Evolutionary conservation across 2,888 invertebrate species (phyloP), one percentile per base, ranked within the genome.

Genomic region (Ethmia dodecea): DNA sequence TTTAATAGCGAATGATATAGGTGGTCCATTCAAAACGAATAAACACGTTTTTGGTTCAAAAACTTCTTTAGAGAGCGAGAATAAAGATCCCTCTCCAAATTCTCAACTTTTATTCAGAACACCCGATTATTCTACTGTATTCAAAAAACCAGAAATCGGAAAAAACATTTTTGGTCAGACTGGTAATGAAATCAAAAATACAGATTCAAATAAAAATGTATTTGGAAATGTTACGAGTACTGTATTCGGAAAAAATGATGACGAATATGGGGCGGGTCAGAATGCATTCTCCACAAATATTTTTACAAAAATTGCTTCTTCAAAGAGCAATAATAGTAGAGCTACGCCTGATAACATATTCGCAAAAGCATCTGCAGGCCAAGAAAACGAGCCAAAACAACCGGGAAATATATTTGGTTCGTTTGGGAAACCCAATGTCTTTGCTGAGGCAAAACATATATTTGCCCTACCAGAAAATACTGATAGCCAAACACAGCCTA

Each of bases 331-430:
- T n/a, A n/a, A n/a, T n/a, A n/a, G n/a, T n/a, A n/a, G n/a, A n/a
- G n/a, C n/a, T n/a, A n/a, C 29, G 33, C 8, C 24, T 42, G 35
- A 34, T 22, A 74, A 65, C 44, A 64, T 80, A 41, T 79, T 81
- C 56, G 48, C 57, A 5, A 71, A 61, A 43, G 32, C 63, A 10
- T 5, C 36, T 11, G 31, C 31, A 13, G 15, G 39, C 12, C 41
- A 49, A 41, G 55, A 46, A 31, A 38, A 31, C 12, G 50, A 57
- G 29, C 31, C 40, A n/a, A 60, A 59, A 25, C 40, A 41, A 29
- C 41, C 71, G 11, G 39, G 66, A 13, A 70, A 55, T 42, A 67
- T 79, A 45, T 79, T 81, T 55, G 66, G 67, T 15, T 26, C 46
- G 10, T 65, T 68, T 46, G 59, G 45, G 18, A 73, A 74, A 52